A percentile compares a stretch with the other conserved stretches of the same genome.
Evolutionary conservation across 2,797 vertebrate genomes (phyloP).

Genomic region (Acanthis flammea): DNA sequence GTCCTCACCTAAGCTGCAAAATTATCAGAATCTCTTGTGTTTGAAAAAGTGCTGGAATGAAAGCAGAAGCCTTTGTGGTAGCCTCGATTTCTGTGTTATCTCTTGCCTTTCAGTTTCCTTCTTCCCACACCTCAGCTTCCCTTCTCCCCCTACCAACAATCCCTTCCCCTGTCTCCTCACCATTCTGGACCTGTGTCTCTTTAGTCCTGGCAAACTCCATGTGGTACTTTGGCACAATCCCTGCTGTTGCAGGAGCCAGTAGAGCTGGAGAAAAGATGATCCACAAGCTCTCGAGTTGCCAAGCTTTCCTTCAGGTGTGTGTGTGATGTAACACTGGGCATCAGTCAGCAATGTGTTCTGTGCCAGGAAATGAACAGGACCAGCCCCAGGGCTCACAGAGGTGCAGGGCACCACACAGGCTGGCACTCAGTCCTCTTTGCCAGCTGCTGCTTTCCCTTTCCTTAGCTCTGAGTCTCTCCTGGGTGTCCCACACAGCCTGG

Average conservation of each 20-base stretch:
- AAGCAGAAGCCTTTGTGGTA: not conserved
- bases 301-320: not conserved
- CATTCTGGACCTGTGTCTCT: not conserved
- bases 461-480: not conserved
- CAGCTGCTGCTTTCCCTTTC: not conserved
- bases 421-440: not conserved
- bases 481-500: accelerated
- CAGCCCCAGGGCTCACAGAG: not conserved
- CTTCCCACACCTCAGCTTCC: not conserved
- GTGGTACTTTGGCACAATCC: not conserved
- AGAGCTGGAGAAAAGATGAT: not conserved
- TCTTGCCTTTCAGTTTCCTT: not conserved
- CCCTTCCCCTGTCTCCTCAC: not conserved
- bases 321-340: accelerated
- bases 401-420: not conserved
- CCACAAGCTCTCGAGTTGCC: not conserved
- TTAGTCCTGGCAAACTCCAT: not conserved
- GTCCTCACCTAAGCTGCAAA: not conserved
- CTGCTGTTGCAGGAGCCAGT: not conserved
- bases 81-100: not conserved
- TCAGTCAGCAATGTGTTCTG: not conserved
- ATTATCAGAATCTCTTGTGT: not conserved
- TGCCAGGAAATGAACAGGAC: not conserved
- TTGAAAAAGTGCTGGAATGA: not conserved
- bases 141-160: not conserved